Percentiles rank a stretch among this genome's conserved stretches.
These are phyloP conservation scores for Drosophila biarmipes DNA, from an alignment of 1,140 invertebrate genomes.

Conservation along the genomic window DNA sequence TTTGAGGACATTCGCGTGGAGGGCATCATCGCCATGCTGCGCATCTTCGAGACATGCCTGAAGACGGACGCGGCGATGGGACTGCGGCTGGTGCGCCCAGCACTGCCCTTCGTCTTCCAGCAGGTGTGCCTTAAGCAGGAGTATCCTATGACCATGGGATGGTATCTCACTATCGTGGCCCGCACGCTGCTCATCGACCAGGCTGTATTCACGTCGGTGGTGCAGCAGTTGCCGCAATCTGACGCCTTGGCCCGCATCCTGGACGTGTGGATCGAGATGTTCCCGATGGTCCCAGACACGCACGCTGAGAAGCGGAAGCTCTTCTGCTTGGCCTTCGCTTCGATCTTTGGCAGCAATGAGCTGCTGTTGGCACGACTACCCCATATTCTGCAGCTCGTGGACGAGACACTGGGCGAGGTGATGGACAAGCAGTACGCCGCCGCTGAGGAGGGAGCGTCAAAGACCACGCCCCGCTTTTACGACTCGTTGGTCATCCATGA, in stretches of 20 bases:
- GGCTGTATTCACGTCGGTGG: constrained; percentile 89
- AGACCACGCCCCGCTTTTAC: constrained; percentile 62
- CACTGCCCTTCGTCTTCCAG: constrained; percentile 88
- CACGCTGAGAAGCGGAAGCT: constrained; percentile 93
- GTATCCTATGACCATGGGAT: constrained; percentile 89
- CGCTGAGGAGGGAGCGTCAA: constrained; percentile 40
- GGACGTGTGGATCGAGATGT: constrained; percentile 91
- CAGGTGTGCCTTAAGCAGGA: constrained; percentile 88
- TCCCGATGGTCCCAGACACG: constrained; percentile 90
- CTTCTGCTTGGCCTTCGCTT: constrained; percentile 92
- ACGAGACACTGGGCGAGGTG: constrained; percentile 95
- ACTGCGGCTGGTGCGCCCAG: constrained; percentile 88
- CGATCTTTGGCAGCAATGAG: constrained; percentile 89
- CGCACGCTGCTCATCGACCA: constrained; percentile 91
- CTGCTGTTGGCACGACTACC: constrained; percentile 90
- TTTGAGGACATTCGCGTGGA: constrained; percentile 92
- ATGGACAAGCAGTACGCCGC: constrained; percentile 87
- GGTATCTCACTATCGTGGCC: constrained; percentile 91
- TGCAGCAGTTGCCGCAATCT: constrained; percentile 86
- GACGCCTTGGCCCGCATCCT: constrained; percentile 90
- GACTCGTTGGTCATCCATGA: constrained; percentile 80
- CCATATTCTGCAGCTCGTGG: constrained; percentile 90
- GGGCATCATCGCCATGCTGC: constrained; percentile 90
- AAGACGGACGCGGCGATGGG: constrained; percentile 88
- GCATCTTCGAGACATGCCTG: constrained; percentile 90